Conservation (phyloP, 2,797 vertebrate species). For the Amblyraja radiata region DNA sequence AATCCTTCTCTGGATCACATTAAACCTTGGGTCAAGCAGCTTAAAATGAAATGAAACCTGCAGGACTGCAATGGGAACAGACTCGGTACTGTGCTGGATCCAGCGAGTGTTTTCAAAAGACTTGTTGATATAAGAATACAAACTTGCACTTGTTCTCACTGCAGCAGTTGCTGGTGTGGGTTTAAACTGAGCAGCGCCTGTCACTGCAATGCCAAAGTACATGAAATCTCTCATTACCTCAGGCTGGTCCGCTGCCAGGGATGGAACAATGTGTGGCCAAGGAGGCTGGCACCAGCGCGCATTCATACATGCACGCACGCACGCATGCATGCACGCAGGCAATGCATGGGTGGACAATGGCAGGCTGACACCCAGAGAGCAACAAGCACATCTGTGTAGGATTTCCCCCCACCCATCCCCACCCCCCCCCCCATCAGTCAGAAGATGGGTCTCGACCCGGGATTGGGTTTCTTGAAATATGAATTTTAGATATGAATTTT, state of each 20-base stretch:
- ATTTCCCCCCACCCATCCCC: no score
- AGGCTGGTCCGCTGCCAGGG: not conserved
- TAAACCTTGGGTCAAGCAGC: not conserved
- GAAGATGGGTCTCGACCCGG: no score
- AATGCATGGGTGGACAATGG: not conserved
- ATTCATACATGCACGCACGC: not conserved
- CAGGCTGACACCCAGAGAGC: not conserved
- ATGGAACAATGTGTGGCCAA: not conserved
- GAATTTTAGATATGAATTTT: no score
- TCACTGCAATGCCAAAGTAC: not conserved
- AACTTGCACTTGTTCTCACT: slow-evolving; percentile 10
- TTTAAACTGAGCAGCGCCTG: not conserved
- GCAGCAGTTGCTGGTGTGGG: not conserved
- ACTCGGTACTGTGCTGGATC: not conserved
- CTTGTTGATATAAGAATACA: not conserved
- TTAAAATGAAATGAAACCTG: not conserved
- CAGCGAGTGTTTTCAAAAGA: not conserved
- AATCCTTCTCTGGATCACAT: not conserved
- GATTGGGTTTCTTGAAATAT: no score
- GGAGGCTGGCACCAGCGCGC: not conserved
- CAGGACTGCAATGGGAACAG: no score
- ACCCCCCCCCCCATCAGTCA: no score
- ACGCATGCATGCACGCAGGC: not conserved
- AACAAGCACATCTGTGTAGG: no score
- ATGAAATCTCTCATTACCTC: not conserved